phyloP scores from a whole-genome alignment of 2,888 invertebrate species.

The Limnephilus rhombicus region DNA sequence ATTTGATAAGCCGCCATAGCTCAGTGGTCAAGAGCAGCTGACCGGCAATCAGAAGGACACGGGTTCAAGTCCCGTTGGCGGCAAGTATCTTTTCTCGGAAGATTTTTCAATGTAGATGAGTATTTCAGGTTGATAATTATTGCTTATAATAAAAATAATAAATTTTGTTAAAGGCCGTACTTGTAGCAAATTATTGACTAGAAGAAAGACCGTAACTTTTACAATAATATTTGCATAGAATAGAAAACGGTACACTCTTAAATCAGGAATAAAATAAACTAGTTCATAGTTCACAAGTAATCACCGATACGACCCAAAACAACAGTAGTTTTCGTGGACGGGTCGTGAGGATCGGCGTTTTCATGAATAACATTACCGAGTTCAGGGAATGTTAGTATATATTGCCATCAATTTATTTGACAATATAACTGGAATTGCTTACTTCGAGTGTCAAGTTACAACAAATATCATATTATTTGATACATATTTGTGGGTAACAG shows the following conservation, averaged over 20 bases:
- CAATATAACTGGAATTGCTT: not conserved
- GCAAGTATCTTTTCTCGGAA: too few species aligned
- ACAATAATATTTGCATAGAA: not conserved
- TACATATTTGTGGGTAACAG: not conserved
- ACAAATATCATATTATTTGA: conserved; percentile 1
- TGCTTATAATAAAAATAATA: too few species aligned
- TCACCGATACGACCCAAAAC: not conserved
- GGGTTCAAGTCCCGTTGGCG: too few species aligned
- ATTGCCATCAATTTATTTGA: not conserved
- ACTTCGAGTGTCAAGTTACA: not conserved
- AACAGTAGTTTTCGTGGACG: not conserved
- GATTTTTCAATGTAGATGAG: too few species aligned
- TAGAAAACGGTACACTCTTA: not conserved
- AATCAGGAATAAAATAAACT: not conserved
- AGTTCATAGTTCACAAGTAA: not conserved
- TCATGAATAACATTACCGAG: not conserved
- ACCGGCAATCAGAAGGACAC: too few species aligned
- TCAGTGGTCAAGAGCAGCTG: too few species aligned
- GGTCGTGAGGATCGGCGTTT: not conserved
- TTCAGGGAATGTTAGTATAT: not conserved
- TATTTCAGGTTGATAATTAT: too few species aligned
- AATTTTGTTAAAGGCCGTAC: too few species aligned
- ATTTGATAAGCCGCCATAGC: too few species aligned
- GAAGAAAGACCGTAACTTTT: not conserved
- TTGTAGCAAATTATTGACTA: too few species aligned